Base-by-base conservation (phyloP, 2,888 invertebrate genomes). In the Magallana nippona region DNA sequence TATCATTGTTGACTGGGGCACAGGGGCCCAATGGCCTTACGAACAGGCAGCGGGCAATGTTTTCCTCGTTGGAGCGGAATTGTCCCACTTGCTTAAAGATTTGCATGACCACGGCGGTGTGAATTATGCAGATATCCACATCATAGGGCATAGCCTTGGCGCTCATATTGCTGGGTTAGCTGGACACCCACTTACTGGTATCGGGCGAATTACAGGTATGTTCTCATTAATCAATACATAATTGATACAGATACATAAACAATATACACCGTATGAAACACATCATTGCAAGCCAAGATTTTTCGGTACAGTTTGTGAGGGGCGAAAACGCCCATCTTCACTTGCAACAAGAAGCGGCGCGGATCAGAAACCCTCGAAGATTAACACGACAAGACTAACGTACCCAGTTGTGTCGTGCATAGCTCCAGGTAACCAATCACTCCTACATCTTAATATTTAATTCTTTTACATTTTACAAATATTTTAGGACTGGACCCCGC, bases 11-110 rank as follows among this genome's bases (percentile, higher is more conserved):
- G 89, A 91, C 79, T 92, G 92, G 92, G 88, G 88, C 11, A 86
- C 86, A 19, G 90, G 90, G 0, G 83, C 89, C 10, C 57, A 55
- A 13, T 84, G 89, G 8, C 89, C 89, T 19, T 94, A 94, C 88
- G 88, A 90, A 1, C 91, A 93, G 81, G 93, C 94, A 0, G 90
- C 93, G 8, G 93, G 93, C 5, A 94, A 94, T 86, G 90, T 92
- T 5, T 89, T 91, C 77, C 87, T 94, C 0, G 93, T 94, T 2
- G 94, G 93, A 5, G 92, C 92, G 0, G 90, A 93, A 84, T 87
- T 92, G 22, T 92, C 91, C 1, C 82, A 88, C 55, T 82, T 93
- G 57, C 84, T 93, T 5, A 78, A 89, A 55, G 86, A 89, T 79
- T 89, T 94, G 55, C 87, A 89, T 17, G 80, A 81, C 62, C 55